phyloP scores from a whole-genome alignment of 2,113 vertebrate genomes.

The Microtus oregoni region DNA sequence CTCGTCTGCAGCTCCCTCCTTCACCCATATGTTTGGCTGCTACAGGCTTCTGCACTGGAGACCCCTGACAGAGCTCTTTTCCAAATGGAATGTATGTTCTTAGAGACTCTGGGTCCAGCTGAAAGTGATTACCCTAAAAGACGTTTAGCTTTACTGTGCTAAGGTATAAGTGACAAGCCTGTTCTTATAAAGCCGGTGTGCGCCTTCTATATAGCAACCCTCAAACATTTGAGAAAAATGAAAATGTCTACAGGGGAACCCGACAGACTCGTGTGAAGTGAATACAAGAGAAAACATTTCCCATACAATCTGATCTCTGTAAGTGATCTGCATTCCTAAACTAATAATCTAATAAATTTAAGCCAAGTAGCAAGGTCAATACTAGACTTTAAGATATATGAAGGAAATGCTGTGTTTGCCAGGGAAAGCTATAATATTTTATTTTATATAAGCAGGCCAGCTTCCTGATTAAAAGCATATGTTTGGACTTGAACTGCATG shows the following conservation, averaged over 20 bases:
- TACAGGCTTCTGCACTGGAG: neutral
- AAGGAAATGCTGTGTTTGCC: neutral
- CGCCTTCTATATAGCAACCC: neutral
- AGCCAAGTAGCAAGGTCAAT: neutral
- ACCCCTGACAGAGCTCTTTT: neutral
- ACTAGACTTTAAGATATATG: neutral
- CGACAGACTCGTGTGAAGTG: neutral
- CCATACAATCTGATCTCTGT: neutral
- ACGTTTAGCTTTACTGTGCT: neutral
- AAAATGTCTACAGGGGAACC: neutral
- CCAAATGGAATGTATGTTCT: neutral
- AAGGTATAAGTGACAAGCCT: neutral
- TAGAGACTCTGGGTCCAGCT: neutral
- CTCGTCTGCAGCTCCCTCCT: neutral
- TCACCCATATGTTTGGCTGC: neutral
- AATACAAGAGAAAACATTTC: neutral
- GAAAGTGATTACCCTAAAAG: neutral
- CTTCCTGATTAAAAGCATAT: conserved; percentile 16
- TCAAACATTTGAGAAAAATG: neutral
- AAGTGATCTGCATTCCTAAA: conserved; percentile 6
- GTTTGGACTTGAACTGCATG: neutral
- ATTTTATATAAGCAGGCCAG: conserved; percentile 8
- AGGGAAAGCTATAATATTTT: conserved; percentile 29
- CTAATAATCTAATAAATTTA: neutral
- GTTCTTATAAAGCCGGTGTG: neutral